Conservation (phyloP, 1,140 invertebrate species). For the Drosophila mauritiana region DNA sequence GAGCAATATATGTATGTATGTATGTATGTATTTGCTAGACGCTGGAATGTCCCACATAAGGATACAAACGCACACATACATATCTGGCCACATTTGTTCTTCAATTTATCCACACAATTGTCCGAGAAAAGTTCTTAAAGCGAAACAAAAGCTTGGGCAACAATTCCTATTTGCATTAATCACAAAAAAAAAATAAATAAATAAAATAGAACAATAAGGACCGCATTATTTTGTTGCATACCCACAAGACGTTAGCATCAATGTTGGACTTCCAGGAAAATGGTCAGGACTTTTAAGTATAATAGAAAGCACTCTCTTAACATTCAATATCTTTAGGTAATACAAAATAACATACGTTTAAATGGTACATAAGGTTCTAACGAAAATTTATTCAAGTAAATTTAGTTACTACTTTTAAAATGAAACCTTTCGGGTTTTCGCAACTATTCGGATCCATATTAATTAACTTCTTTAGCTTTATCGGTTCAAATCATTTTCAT, state of each 20-base stretch:
- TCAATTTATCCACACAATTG: conserved; percentile 6
- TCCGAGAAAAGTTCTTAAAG: conserved; percentile 1
- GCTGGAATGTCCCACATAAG: conserved; percentile 27
- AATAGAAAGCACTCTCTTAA: no score
- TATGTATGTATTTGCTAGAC: background rate
- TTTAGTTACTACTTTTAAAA: no score
- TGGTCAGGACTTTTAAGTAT: background rate
- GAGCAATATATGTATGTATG: background rate
- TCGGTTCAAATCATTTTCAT: no score
- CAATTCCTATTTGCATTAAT: background rate
- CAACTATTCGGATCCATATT: no score
- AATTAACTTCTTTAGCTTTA: no score
- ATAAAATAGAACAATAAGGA: background rate
- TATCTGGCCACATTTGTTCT: background rate
- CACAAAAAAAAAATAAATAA: background rate
- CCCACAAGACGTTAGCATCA: background rate
- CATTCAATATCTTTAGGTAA: no score
- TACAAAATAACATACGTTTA: no score
- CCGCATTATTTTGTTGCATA: conserved; percentile 1
- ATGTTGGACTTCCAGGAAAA: background rate
- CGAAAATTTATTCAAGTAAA: no score
- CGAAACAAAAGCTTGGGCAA: background rate
- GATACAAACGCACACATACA: background rate
- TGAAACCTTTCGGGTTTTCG: no score
- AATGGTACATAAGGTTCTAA: no score